Evolutionary conservation across 2,113 vertebrate genomes (phyloP), one percentile per base, ranked within the genome.

Genomic region (Miniopterus natalensis): DNA sequence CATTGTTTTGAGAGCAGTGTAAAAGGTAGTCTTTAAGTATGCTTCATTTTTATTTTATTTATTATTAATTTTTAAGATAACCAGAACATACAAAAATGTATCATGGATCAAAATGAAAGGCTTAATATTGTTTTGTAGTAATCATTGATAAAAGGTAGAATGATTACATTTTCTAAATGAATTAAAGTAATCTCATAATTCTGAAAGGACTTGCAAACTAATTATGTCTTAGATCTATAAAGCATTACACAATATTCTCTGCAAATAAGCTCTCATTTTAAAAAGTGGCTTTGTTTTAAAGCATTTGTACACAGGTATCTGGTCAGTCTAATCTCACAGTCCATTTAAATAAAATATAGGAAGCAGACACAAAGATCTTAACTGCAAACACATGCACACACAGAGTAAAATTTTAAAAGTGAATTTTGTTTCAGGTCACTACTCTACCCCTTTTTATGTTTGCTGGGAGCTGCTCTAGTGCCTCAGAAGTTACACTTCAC

Each of bases 121-220:
- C 17, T 70, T 73, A 40, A 20, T 65, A 66, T 73, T 18, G 15
- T 47, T 89, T 84, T 61, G 6, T 68, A 85, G 81, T 6, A 70
- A 91, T 63, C 70, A 81, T 40, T 45, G 13, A 53, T 53, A 75
- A 90, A 75, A 29, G 25, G 4, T 49, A 23, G 89, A 74, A 68
- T 9, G 7, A 86, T 63, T 92, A 74, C 0, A 21, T 70, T 81
- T 36, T 53, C 36, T 68, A 80, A 92, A 47, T 61, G 13, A 80
- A 80, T 95, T 86, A 80, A 13, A 45, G 68, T 74, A 53, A 86
- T 81, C 18, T 71, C 47, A 49, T 40, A 61, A 61, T 95, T 90
- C 88, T 95, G 18, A 53, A 68, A 80, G 59, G 89, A 59, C 79
- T 75, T 42, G 94, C 57, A 88, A 84, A 29, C 8, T 78, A 55